Evolutionary conservation across 92 coral and sea anemone species (phyloP).

Genomic region (Paramuricea clavata): DNA sequence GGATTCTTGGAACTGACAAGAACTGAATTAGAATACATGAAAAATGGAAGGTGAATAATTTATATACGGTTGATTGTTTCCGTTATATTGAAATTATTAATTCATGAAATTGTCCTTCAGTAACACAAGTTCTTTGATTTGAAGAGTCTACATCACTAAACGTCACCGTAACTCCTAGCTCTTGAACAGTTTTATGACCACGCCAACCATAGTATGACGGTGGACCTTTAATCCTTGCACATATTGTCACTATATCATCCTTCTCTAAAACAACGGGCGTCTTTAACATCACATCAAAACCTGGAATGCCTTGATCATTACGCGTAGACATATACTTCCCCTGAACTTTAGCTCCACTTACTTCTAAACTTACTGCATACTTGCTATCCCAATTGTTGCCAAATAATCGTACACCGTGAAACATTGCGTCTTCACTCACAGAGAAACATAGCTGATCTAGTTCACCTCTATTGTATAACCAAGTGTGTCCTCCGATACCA

Average conservation of each 20-base stretch:
- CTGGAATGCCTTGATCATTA: constrained; percentile 31
- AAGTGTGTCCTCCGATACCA: too few relatives aligned
- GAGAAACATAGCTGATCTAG: too few relatives aligned
- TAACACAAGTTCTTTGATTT: neutral
- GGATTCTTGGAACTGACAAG: neutral
- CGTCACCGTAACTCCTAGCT: neutral
- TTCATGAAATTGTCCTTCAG: constrained; percentile 1
- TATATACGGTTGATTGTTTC: neutral
- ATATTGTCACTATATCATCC: constrained; percentile 63
- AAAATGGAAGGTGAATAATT: neutral
- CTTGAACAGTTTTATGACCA: neutral
- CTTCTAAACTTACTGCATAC: constrained; percentile 11
- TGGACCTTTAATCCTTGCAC: constrained; percentile 75
- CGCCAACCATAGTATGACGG: constrained; percentile 55
- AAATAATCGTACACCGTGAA: constrained; percentile 79
- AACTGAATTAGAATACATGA: neutral
- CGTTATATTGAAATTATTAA: neutral
- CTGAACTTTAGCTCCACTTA: neutral
- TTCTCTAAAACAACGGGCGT: constrained; percentile 62
- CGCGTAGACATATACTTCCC: neutral
- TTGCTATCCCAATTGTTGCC: constrained; percentile 71
- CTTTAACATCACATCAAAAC: constrained; percentile 76
- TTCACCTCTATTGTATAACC: too few relatives aligned
- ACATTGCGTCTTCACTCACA: too few relatives aligned
- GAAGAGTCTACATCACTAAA: neutral